These are phyloP conservation scores for Paradoxurus hermaphroditus DNA, from an alignment of 2,113 vertebrate genomes.

Conservation along the genomic window DNA sequence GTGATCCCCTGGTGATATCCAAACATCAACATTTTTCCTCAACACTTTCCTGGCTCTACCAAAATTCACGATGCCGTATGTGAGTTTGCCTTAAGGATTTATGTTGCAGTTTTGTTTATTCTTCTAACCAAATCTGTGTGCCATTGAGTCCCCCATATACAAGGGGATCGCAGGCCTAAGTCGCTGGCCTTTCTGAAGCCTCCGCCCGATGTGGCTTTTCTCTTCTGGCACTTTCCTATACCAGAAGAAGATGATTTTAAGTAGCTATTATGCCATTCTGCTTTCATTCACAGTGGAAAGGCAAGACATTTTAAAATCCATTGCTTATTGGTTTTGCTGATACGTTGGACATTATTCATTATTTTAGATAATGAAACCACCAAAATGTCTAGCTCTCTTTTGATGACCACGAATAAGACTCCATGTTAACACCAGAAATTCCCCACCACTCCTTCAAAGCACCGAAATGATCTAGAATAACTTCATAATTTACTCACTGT, in stretches of 20 bases:
- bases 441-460: not conserved
- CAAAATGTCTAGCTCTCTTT: conserved; percentile 13
- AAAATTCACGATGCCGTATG: not conserved
- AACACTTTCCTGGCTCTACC: not conserved
- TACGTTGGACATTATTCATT: conserved; percentile 1
- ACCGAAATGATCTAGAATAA: not conserved
- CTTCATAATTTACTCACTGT: not conserved
- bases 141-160: not conserved
- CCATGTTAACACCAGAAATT: conserved; percentile 9
- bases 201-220: not conserved
- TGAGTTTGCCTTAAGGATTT: conserved; percentile 1
- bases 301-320: not conserved
- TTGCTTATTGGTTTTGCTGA: not conserved
- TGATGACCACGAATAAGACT: conserved; percentile 9
- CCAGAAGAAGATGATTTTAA: not conserved
- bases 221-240: not conserved
- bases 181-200: not conserved
- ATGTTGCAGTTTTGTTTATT: not conserved
- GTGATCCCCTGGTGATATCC: not conserved
- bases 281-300: not conserved
- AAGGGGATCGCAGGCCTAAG: not conserved
- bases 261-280: not conserved
- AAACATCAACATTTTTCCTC: not conserved
- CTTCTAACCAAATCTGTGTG: not conserved
- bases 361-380: conserved; percentile 29